Percentiles rank a stretch among this genome's conserved stretches.
Evolutionary conservation across 2,113 vertebrate species (phyloP).

Genomic region (Illadopsis cleaveri): DNA sequence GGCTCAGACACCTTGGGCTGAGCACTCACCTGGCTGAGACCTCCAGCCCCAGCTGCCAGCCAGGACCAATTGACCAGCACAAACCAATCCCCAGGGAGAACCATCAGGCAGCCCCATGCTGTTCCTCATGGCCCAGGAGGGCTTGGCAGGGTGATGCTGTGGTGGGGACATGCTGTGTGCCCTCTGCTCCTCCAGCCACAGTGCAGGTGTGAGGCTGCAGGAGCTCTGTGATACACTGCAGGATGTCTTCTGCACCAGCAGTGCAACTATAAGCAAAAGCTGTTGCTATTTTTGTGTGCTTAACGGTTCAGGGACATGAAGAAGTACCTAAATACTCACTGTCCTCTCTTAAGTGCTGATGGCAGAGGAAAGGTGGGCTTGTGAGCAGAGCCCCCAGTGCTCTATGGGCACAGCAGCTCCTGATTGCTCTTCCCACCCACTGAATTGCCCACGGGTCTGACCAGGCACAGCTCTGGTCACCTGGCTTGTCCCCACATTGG

Average conservation of each 20-base stretch:
- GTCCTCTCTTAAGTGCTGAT: neutral
- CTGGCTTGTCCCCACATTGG: neutral
- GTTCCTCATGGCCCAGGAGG: accelerated
- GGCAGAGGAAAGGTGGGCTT: neutral
- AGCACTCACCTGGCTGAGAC: neutral
- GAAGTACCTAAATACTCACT: neutral
- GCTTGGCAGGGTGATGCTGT: neutral
- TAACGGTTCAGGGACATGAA: neutral
- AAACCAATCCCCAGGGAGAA: neutral
- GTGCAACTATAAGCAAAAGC: neutral
- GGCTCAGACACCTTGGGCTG: neutral
- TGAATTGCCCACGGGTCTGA: neutral
- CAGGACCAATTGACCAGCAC: neutral
- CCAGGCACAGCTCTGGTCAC: neutral
- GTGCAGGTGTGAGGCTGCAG: neutral
- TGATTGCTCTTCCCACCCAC: neutral
- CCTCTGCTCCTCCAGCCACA: neutral
- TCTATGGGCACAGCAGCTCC: neutral
- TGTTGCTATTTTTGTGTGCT: neutral
- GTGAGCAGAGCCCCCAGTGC: neutral
- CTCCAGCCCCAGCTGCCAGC: neutral
- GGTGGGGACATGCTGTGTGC: too few species aligned
- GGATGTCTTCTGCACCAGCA: neutral
- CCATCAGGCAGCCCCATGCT: neutral
- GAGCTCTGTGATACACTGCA: neutral